phyloP scores from a whole-genome alignment of 2,797 vertebrate species.

The Gambusia yucatana region DNA sequence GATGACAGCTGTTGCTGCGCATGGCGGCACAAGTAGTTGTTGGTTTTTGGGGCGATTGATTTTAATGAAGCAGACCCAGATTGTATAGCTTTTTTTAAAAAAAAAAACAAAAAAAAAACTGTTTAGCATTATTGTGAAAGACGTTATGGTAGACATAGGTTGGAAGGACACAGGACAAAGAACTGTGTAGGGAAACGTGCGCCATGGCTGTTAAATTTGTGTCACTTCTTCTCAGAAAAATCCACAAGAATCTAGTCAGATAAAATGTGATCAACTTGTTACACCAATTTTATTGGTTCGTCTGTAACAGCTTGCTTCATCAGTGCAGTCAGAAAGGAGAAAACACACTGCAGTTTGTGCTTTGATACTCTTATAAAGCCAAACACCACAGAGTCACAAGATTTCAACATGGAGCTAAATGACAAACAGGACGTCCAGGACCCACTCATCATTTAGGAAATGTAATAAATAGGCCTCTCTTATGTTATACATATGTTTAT shows the following conservation, averaged over 20 bases:
- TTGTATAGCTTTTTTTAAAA: background rate
- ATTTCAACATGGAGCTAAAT: constrained; percentile 63
- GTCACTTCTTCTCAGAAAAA: background rate
- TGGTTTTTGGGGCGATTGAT: background rate
- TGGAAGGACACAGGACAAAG: background rate
- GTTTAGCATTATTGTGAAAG: background rate
- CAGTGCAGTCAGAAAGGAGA: constrained; percentile 35
- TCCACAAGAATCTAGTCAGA: background rate
- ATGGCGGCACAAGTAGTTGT: background rate
- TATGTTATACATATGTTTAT: constrained; percentile 5
- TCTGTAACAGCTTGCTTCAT: constrained; percentile 16
- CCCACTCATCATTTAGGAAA: constrained; percentile 38
- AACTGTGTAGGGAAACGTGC: background rate
- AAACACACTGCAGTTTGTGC: constrained; percentile 65
- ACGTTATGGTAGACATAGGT: background rate
- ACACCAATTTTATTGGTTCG: constrained; percentile 11
- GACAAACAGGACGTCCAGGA: constrained; percentile 65
- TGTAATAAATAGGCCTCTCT: constrained; percentile 16
- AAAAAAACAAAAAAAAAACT: background rate
- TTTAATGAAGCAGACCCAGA: background rate
- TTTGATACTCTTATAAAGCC: constrained; percentile 70
- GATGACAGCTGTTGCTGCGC: background rate
- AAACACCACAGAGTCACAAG: constrained; percentile 69
- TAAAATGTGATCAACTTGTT: background rate
- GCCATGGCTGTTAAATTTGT: background rate